Evolutionary conservation across 2,888 invertebrate genomes (phyloP).

Genomic region (Schrankia costaestrigalis): DNA sequence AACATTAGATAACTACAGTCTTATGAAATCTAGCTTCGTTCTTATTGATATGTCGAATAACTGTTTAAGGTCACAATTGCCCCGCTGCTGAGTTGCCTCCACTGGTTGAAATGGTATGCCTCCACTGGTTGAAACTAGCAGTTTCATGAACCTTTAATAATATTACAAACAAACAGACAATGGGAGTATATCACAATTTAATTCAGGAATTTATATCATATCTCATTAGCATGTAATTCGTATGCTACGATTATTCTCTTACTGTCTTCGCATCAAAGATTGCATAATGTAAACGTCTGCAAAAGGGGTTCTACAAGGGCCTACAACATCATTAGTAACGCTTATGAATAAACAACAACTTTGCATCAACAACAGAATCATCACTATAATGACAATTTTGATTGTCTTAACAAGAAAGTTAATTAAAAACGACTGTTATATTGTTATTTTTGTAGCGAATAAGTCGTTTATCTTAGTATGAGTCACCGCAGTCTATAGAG

Average conservation of each 20-base stretch:
- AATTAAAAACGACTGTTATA: slow-evolving; percentile 11
- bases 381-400: background rate
- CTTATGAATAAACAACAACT: slow-evolving; percentile 8
- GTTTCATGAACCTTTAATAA: too few relatives aligned
- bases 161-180: too few relatives aligned
- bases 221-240: slow-evolving; percentile 26
- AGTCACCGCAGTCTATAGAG: slow-evolving; percentile 18
- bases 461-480: slow-evolving; percentile 20
- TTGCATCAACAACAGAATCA: too few relatives aligned
- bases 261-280: slow-evolving; percentile 20
- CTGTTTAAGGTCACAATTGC: too few relatives aligned
- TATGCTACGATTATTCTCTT: slow-evolving; percentile 10
- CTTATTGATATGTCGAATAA: too few relatives aligned
- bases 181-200: too few relatives aligned
- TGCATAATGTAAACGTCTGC: slow-evolving; percentile 29
- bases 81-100: too few relatives aligned
- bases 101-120: too few relatives aligned
- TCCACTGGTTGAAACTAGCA: too few relatives aligned
- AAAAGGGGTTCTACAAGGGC: slow-evolving; percentile 10
- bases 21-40: too few relatives aligned
- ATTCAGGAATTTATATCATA: slow-evolving; percentile 25
- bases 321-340: slow-evolving; percentile 6
- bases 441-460: slow-evolving; percentile 20
- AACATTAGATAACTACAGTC: too few relatives aligned
- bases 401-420: slow-evolving; percentile 9